A percentile compares a stretch with the other conserved stretches of the same genome.
Evolutionary conservation across 2,113 vertebrate species (phyloP).

Genomic region (Chaetorhynchus papuensis): DNA sequence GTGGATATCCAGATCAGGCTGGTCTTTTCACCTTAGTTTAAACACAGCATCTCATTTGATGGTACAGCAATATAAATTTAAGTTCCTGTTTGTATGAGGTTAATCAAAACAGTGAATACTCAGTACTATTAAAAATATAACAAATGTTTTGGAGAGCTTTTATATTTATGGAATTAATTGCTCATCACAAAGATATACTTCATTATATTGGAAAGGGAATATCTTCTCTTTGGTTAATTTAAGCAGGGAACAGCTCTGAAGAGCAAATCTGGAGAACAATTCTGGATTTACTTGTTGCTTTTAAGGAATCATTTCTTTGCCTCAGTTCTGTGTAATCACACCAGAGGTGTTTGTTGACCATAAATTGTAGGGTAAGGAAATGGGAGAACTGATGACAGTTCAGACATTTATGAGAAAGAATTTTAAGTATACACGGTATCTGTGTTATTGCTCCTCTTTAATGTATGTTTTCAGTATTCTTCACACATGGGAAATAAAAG

Average conservation of each 20-base stretch:
- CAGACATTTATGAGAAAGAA: not conserved
- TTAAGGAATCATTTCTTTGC: not conserved
- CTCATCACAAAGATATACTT: not conserved
- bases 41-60: not conserved
- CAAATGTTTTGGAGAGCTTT: not conserved
- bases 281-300: not conserved
- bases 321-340: not conserved
- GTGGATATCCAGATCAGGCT: not conserved
- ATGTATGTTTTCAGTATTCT: not conserved
- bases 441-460: not conserved
- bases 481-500: not conserved
- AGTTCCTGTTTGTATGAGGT: not conserved
- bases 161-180: not conserved
- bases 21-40: not conserved
- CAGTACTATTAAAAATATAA: not conserved
- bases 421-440: not conserved
- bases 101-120: not conserved
- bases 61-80: not conserved
- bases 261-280: not conserved
- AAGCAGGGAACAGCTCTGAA: not conserved
- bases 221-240: not conserved
- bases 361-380: not conserved
- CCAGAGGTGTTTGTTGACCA: not conserved
- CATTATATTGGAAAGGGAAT: not conserved
- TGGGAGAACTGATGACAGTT: not conserved